phyloP scores from a whole-genome alignment of 2,113 vertebrate genomes.

The Carollia perspicillata region DNA sequence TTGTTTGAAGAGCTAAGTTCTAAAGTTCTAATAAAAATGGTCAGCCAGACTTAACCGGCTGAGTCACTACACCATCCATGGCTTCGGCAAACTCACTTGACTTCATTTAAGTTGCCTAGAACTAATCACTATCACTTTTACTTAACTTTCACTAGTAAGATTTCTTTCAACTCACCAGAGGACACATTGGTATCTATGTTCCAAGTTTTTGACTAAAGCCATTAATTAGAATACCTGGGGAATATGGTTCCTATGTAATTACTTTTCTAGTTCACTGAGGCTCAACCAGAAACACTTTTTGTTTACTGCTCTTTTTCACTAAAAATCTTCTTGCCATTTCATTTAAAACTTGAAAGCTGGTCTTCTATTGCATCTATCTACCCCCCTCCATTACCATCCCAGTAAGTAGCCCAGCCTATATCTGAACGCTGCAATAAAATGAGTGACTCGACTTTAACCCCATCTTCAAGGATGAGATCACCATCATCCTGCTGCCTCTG shows the following conservation, averaged over 20 bases:
- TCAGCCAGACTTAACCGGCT: background rate
- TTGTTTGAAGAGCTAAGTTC: background rate
- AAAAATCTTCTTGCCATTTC: background rate
- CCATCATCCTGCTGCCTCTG: background rate
- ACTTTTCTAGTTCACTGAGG: background rate
- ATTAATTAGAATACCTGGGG: conserved; percentile 38
- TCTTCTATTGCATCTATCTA: background rate
- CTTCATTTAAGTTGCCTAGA: background rate
- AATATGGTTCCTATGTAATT: conserved; percentile 27
- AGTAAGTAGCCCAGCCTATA: background rate
- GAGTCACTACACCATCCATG: background rate
- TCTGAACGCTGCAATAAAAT: background rate
- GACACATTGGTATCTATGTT: background rate
- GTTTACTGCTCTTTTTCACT: conserved; percentile 8
- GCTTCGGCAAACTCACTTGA: background rate
- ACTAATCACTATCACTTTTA: background rate
- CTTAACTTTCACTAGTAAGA: background rate
- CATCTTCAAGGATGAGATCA: background rate
- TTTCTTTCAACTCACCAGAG: conserved; percentile 8
- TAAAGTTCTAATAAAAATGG: background rate
- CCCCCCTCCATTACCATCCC: background rate
- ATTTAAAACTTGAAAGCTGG: background rate
- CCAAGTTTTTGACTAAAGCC: conserved; percentile 48
- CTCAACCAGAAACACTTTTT: background rate
- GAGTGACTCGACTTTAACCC: background rate